Base-by-base conservation (phyloP, 35 echinoderm and acorn worm genomes). In the Hemicentrotus pulcherrimus region DNA sequence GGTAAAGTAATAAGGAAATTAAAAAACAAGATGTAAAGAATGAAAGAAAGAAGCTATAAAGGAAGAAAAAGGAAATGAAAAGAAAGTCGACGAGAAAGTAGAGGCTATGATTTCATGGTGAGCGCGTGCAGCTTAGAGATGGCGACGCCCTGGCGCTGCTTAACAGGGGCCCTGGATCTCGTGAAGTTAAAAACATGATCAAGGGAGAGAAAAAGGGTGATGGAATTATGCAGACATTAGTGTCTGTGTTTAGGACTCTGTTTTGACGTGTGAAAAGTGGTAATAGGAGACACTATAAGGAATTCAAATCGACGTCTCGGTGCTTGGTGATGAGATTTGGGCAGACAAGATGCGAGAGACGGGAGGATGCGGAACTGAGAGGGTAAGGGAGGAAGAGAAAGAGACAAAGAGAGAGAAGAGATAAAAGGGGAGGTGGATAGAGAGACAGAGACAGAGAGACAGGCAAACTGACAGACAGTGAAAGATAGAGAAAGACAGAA, bases 181-280 rank as follows among this genome's bases (percentile, higher is more conserved):
- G 0, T 78, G 4, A n/a, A 24, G 65, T 78, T 78, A 5, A 78
- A 78, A 78, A 78, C 22, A 7, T 4, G 28, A 8, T 6, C 6
- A 78, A n/a, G 65, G 33, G 32, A 46, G 5, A 47, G 13, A 59
- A 90, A 8, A 10, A 33, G 32, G 88, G 32, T 33, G 88, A 90
- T 18, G 88, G 31, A 90, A 90, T 90, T 90, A 90, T 90, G 11
- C 88, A 90, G 88, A 90, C 88, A 90, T 90, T 90, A 46, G 32
- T 90, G 88, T 33, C 88, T 90, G 88, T 22, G 32, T 33, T 45
- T 45, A 90, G 88, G 32, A 47, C 88, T 90, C 32, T 15, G 32
- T 33, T 45, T 18, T 32, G 88, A 90, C 32, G 88, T 90, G 88
- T 90, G 88, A 90, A 90, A 78, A 90, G 32, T 90, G 88, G 88